Base-by-base conservation (phyloP, 1,140 invertebrate genomes). In the Cepaea nemoralis region DNA sequence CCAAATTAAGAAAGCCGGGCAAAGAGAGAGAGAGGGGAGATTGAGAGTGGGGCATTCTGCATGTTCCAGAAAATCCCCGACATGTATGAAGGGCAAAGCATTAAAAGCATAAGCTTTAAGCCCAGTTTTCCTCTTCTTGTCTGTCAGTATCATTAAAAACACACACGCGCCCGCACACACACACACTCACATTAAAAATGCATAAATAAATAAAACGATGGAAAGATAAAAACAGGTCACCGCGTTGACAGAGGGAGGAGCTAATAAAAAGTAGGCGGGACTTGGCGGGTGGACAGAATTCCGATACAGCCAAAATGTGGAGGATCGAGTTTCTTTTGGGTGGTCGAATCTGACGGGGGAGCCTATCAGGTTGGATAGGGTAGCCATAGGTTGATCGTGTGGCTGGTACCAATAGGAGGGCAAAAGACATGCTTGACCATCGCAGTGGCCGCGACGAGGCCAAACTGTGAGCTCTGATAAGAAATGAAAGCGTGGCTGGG, bases 301-400 rank as follows among this genome's bases (percentile, higher is more conserved):
- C 59, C 59, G 59, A 63, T 63, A 63, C 59, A 63, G 59, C 59
- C 59, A 63, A 63, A 63, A 63, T 63, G 27, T 31, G 59, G 22
- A 63, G 27, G 59, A 6, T 63, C 8, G 27, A 19, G 59, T 63
- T 63, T 63, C 27, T 16, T 63, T 63, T 63, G 59, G 59, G 59
- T 63, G 59, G 59, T 63, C 59, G 59, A 63, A 63, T 31, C 10
- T 63, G 27, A 6, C 27, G n/a, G 10, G 45, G 59, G n/a, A 63
- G 59, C 59, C 59, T 63, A 63, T 63, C 59, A 63, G 59, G 16
- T 63, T 63, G 27, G 2, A 27, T 63, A 27, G 59, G n/a, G 59
- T 63, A 63, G 59, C 27, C 2, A 63, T 2, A 63, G 59, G n/a
- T n/a, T 63, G 59, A 63, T 22, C 59, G 1, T n/a, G 22, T 16